A percentile compares a stretch with the other conserved stretches of the same genome.
These are phyloP conservation scores for Vireo griseus DNA, from an alignment of 2,797 vertebrate genomes.

Conservation along the genomic window DNA sequence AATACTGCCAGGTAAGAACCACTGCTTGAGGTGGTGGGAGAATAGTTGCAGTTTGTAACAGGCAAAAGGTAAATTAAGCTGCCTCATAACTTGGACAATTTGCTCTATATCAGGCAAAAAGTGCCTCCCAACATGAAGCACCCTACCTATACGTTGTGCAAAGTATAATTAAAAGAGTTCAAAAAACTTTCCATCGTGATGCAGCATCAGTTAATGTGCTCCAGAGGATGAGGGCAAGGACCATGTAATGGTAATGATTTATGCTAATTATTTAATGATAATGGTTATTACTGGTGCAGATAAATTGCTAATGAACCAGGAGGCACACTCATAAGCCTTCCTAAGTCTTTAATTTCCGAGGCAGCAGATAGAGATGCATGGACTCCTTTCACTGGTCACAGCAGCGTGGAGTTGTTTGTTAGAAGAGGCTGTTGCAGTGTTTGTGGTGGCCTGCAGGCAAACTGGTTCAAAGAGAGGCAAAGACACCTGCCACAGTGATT, in stretches of 20 bases:
- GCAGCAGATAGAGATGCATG: background rate
- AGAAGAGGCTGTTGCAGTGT: background rate
- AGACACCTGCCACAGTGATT: accelerated
- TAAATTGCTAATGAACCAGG: background rate
- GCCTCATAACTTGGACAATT: background rate
- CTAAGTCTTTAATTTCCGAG: background rate
- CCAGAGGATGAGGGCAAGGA: background rate
- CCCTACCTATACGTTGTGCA: background rate
- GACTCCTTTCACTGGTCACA: background rate
- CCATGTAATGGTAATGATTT: background rate
- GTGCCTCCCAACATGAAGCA: background rate
- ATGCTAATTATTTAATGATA: background rate
- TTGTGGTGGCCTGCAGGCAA: background rate
- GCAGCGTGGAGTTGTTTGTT: background rate
- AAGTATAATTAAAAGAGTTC: background rate
- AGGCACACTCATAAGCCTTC: background rate
- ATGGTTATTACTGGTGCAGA: background rate
- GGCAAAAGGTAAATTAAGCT: background rate
- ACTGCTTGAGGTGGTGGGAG: background rate
- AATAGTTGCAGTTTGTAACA: background rate
- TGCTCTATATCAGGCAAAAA: background rate
- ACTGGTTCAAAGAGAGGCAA: background rate
- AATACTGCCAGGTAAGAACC: background rate
- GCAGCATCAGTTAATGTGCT: accelerated
- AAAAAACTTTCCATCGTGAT: background rate